phyloP scores from a whole-genome alignment of 2,113 vertebrate genomes.

The Nannobrachium achirus region DNA sequence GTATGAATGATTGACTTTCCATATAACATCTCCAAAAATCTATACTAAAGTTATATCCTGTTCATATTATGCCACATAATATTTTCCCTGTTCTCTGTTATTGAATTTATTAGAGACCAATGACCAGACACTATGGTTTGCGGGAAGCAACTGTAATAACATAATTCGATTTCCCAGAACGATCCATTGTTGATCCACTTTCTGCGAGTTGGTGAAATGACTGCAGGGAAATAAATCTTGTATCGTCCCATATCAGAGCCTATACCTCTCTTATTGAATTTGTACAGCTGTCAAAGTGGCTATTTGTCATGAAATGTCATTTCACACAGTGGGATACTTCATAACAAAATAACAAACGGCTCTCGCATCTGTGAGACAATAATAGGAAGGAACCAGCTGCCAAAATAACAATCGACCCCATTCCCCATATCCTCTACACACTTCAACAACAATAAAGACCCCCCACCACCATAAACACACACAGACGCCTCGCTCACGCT shows the following conservation, averaged over 20 bases:
- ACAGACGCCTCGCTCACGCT: background rate
- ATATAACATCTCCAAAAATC: background rate
- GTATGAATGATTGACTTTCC: constrained; percentile 7
- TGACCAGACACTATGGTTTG: background rate
- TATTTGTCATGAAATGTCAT: background rate
- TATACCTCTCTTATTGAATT: background rate
- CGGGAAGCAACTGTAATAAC: background rate
- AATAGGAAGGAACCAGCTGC: background rate
- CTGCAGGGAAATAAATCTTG: background rate
- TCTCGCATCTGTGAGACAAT: background rate
- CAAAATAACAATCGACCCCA: background rate
- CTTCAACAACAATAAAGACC: background rate
- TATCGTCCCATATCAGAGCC: background rate
- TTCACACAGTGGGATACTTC: background rate
- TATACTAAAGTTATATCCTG: background rate
- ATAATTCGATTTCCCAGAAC: background rate
- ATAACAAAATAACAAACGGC: background rate
- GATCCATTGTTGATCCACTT: background rate
- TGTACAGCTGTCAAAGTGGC: background rate
- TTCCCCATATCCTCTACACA: background rate
- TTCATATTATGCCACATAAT: background rate
- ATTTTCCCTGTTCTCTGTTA: background rate
- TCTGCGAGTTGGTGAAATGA: background rate
- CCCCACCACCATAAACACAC: background rate
- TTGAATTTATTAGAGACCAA: background rate